These are phyloP conservation scores for Drosophila emarginata DNA, from an alignment of 2,888 invertebrate species.

Conservation along the genomic window DNA sequence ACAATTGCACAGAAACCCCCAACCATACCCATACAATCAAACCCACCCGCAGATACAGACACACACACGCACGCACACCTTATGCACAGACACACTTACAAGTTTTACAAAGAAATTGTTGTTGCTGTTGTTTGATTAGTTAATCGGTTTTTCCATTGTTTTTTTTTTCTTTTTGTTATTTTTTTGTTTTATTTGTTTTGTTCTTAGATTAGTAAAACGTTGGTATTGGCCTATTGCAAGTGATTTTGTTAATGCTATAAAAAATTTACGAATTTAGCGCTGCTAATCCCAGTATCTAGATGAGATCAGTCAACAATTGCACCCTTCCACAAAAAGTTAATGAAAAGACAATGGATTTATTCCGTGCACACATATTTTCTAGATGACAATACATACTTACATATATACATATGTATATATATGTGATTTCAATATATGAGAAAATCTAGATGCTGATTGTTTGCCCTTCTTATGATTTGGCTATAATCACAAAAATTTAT, in stretches of 20 bases:
- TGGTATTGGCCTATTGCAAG: conserved; percentile 35
- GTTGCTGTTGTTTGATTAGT: conserved; percentile 1
- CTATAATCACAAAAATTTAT: conserved; percentile 47
- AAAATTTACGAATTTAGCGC: background rate
- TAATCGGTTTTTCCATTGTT: conserved; percentile 20
- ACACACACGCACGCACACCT: conserved; percentile 11
- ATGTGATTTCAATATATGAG: background rate
- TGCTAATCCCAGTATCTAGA: background rate
- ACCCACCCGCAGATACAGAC: background rate
- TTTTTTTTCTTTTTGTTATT: conserved; percentile 32
- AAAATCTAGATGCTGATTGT: no score
- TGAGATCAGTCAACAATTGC: background rate
- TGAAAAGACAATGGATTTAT: background rate
- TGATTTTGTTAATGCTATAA: conserved; percentile 2
- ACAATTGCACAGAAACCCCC: conserved; percentile 32
- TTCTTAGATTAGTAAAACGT: conserved; percentile 37
- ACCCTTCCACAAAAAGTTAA: background rate
- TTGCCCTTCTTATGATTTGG: conserved; percentile 26
- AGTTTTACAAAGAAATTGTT: conserved; percentile 35
- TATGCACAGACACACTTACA: conserved; percentile 43
- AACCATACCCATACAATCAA: conserved; percentile 9
- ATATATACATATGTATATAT: background rate
- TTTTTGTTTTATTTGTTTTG: conserved; percentile 35
- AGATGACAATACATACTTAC: conserved; percentile 10
- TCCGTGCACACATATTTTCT: background rate